These are phyloP conservation scores for Melipona bicolor DNA, from an alignment of 2,888 invertebrate genomes.

Conservation along the genomic window DNA sequence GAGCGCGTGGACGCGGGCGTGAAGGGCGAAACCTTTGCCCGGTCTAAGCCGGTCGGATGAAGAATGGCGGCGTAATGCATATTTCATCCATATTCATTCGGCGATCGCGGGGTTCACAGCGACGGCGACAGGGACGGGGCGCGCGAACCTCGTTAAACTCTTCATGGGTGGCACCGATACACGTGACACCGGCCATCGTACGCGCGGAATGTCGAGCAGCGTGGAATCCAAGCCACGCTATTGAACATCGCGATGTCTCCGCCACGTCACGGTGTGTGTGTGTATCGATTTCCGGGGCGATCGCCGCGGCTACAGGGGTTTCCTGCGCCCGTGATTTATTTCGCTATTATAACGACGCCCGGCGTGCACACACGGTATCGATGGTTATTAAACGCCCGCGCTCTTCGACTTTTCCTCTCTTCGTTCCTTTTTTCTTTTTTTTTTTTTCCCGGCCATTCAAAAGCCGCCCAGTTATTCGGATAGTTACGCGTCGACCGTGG, in stretches of 20 bases:
- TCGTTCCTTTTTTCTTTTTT: too few species aligned
- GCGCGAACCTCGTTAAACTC: constrained; percentile 59
- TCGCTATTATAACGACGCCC: constrained; percentile 25
- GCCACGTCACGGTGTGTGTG: constrained; percentile 36
- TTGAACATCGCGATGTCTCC: constrained; percentile 62
- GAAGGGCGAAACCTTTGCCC: constrained; percentile 64
- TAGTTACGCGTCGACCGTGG: background rate
- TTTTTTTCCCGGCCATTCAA: background rate
- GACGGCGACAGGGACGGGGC: background rate
- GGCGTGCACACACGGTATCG: background rate
- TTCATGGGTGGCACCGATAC: constrained; percentile 54
- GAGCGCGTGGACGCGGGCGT: background rate
- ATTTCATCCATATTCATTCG: constrained; percentile 76
- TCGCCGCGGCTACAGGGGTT: constrained; percentile 47
- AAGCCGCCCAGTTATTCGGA: background rate
- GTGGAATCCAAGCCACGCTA: constrained; percentile 60
- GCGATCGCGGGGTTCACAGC: constrained; percentile 30
- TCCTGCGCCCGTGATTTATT: constrained; percentile 55
- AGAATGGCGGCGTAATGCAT: constrained; percentile 76
- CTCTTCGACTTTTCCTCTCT: background rate
- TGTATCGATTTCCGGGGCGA: constrained; percentile 63
- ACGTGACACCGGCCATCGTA: constrained; percentile 38
- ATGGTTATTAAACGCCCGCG: constrained; percentile 33
- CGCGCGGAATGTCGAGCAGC: constrained; percentile 55
- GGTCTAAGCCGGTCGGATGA: constrained; percentile 74